Evolutionary conservation across 2,113 vertebrate species (phyloP), one percentile per base, ranked within the genome.

Genomic region (Ploceus nigricollis): DNA sequence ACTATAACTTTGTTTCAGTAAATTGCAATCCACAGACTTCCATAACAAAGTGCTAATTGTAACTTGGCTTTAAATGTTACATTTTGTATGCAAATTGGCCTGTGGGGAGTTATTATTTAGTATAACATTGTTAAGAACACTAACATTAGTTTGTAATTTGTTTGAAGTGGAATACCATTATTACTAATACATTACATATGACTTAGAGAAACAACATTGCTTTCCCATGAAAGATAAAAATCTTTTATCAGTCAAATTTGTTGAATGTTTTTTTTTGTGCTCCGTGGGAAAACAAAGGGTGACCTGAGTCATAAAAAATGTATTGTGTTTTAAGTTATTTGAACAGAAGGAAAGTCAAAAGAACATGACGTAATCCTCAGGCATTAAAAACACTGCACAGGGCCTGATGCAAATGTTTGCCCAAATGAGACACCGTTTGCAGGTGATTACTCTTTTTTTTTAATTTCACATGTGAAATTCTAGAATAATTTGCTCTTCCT

Each of bases 21-120:
- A 97, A 97, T 98, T 97, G 96, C 79, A 97, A 97, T 98, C 56
- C 89, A 86, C 78, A 90, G 91, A 80, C 94, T 94, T 98, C 94
- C 80, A 95, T 96, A 97, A 98, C 94, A 97, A 97, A 98, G 83
- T 96, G 78, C 93, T 98, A 97, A 98, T 98, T 97, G 96, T 97
- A 97, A 96, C 72, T 98, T 98, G 97, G 94, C 90, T 98, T 97
- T 97, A 98, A 97, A 98, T 96, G 95, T 95, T 97, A 95, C 58
- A 96, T 97, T 98, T 97, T 97, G 92, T 95, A 97, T 98, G 97
- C 93, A 98, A 83, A 97, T 97, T 97, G 93, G 96, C 70, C 97
- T 82, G 58, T 87, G 89, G 96, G 97, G 97, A 98, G 92, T 96
- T 97, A 94, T 97, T 97, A 97, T 94, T 97, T 96, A 85, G 94